Base-by-base conservation (phyloP, 2,888 invertebrate genomes). In the Sussaba pulchella region DNA sequence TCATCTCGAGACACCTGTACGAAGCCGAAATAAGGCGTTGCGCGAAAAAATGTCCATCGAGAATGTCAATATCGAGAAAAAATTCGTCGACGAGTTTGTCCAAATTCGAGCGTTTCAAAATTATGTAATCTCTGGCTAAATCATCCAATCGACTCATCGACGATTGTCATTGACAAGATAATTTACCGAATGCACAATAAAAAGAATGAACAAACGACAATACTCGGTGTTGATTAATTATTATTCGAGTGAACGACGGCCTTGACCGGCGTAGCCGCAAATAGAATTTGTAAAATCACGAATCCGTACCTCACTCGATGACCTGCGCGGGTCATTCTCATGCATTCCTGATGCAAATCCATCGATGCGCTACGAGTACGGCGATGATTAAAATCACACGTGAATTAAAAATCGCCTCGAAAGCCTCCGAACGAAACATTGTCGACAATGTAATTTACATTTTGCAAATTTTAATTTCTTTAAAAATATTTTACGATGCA, bases 121-220 rank as follows among this genome's bases (percentile, higher is more conserved):
- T 19, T 41, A 10, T 66, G 9, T 83, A 82, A 26, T 78, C 84
- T 3, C 84, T 87, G 2, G 80, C 83, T 2, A 84, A 73, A 82
- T 85, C 86, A 1, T n/a, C n/a, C 85, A 9, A 61, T 87, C 14
- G 70, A 76, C 31, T 31, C 6, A 75, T 85, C 0, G 70, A 69
- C 79, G 2, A 78, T n/a, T n/a, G n/a, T n/a, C n/a, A n/a, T n/a
- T n/a, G n/a, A n/a, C n/a, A n/a, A n/a, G n/a, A n/a, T n/a, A n/a
- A 83, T 66, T 81, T 85, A n/a, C 39, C 61, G 12, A 41, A 64
- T 61, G 43, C n/a, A n/a, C n/a, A 70, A 2, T 43, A 75, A 45
- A 59, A 45, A 79, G 69, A 79, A 72, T 36, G 39, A 17, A 36
- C 9, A 19, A n/a, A 36, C 31, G 19, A 24, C n/a, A 41, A 39